Base-by-base conservation (phyloP, 2,888 invertebrate genomes). In the Nycteola revayana region DNA sequence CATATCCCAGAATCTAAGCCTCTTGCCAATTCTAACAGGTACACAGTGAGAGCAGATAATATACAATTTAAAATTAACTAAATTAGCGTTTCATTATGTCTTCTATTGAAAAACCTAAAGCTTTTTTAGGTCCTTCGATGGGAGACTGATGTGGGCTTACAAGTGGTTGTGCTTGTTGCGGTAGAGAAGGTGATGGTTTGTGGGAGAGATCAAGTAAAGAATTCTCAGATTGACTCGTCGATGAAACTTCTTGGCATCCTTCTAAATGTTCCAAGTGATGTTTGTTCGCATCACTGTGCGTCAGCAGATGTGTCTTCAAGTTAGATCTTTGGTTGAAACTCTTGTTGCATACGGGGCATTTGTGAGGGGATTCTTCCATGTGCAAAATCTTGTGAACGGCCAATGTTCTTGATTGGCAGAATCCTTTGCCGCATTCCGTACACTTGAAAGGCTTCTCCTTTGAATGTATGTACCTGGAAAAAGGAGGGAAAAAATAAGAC, bases 401-500 rank as follows among this genome's bases (percentile, higher is more conserved):
- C 53, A 99, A 88, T 0, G 99, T 99, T 30, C 99, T 91, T 10
- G 97, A 96, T 75, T 99, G 99, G 76, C 99, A 99, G 85, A 99
- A 99, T 3, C 99, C 99, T 85, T 99, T 99, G 25, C 98, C 98
- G 78, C 99, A 99, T 62, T 98, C 96, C 2, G 92, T 92, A 80
- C 99, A 99, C 73, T 98, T 98, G 89, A 98, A 99, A 0, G 99
- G 99, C 78, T 99, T 99, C 83, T 98, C 98, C 75, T 98, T 98
- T 52, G 97, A 97, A 87, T 99, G 99, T 52, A 98, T 99, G 87
- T 98, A 99, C 75, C 97, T 97, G 90, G 36, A 89, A 89, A 66
- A 81, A 50, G 66, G 60, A n/a, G 73, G 64, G 66, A 59, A 84
- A 66, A 66, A 74, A 62, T 75, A 44, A 76, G 56, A 49, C 32